Percentiles rank a stretch among this genome's conserved stretches.
phyloP scores from a whole-genome alignment of 2,113 vertebrate species.

The Oceanodroma tethys region DNA sequence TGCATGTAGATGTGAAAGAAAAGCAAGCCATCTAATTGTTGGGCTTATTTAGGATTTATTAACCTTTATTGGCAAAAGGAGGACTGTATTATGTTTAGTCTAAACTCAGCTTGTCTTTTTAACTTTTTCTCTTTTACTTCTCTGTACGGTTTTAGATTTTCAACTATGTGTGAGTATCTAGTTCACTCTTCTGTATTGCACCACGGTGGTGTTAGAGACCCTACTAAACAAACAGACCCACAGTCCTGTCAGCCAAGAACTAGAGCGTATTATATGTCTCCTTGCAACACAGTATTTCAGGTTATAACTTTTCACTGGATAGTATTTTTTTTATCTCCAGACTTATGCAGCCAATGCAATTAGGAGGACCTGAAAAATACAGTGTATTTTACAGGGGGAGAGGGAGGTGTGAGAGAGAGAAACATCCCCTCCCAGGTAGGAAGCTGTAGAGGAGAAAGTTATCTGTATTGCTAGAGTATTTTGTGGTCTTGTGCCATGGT shows the following conservation, averaged over 20 bases:
- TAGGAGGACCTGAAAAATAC: background rate
- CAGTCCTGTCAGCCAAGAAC: background rate
- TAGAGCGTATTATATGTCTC: background rate
- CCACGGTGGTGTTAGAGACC: accelerated
- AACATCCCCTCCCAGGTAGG: background rate
- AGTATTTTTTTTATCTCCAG: background rate
- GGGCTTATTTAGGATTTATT: background rate
- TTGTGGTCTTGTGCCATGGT: background rate
- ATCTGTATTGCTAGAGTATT: background rate
- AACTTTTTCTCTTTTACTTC: background rate
- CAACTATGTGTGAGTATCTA: background rate
- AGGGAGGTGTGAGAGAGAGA: background rate
- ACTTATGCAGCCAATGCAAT: background rate
- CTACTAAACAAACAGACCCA: background rate
- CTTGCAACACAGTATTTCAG: background rate
- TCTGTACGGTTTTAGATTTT: background rate
- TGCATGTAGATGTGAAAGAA: background rate
- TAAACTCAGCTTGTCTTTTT: background rate
- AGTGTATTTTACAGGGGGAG: background rate
- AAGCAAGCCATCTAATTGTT: background rate
- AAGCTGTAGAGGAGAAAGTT: background rate
- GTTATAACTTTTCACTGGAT: background rate
- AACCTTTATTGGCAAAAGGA: background rate
- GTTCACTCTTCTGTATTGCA: background rate
- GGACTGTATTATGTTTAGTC: background rate